Conservation (phyloP, 2,797 vertebrate genomes). For the Sphaeramia orbicularis region DNA sequence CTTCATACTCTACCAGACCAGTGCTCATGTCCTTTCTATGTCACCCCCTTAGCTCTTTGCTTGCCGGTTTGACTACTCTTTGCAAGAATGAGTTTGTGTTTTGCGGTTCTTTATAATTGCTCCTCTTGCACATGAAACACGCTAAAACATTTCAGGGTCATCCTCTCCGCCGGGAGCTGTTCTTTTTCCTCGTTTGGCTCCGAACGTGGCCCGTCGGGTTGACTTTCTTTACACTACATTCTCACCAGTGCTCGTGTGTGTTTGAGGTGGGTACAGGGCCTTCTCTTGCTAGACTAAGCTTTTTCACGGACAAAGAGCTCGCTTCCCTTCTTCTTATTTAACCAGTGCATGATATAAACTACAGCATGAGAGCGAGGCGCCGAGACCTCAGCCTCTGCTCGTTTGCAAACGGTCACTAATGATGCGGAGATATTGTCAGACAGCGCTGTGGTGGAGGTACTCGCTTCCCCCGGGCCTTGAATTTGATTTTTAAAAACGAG, state of each 20-base stretch:
- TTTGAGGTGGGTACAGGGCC: conserved; percentile 54
- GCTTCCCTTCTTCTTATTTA: conserved; percentile 56
- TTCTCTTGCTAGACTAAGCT: conserved; percentile 50
- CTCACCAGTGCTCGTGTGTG: conserved; percentile 52
- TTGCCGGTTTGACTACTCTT: conserved; percentile 37
- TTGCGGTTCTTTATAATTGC: conserved; percentile 45
- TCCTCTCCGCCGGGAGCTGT: conserved; percentile 10
- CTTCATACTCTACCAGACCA: conserved; percentile 47
- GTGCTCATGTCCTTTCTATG: conserved; percentile 22
- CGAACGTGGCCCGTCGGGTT: conserved; percentile 1
- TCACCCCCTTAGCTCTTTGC: conserved; percentile 27
- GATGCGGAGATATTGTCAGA: conserved; percentile 47
- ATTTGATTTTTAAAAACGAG: conserved; percentile 18
- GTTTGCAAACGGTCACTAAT: conserved; percentile 52
- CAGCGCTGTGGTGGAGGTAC: conserved; percentile 56
- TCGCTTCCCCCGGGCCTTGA: conserved; percentile 48
- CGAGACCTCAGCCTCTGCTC: conserved; percentile 47
- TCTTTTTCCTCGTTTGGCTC: conserved; percentile 12
- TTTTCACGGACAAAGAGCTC: conserved; percentile 64
- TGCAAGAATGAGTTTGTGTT: conserved; percentile 15
- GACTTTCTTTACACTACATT: conserved; percentile 59
- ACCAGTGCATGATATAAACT: conserved; percentile 65
- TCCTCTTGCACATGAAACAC: conserved; percentile 53
- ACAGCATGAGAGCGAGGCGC: conserved; percentile 47
- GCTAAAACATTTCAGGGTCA: conserved; percentile 25